Evolutionary conservation across 2,113 vertebrate species (phyloP).

Genomic region (Cyprinodon variegatus): DNA sequence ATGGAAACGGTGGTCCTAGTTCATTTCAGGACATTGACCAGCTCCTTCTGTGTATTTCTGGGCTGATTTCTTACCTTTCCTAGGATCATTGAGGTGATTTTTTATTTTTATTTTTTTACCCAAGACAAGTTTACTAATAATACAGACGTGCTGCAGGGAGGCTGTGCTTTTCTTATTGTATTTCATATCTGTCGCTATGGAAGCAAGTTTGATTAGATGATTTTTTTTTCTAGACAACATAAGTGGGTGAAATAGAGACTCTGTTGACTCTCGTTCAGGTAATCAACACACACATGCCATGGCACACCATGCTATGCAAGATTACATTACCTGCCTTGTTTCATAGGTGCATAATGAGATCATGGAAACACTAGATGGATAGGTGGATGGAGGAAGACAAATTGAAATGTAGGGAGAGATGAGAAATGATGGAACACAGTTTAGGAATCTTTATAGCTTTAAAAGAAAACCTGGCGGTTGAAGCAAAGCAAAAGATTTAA

Average conservation of each 20-base stretch:
- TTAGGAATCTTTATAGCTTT: background rate
- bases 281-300: slow-evolving; percentile 81
- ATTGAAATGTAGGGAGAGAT: background rate
- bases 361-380: slow-evolving; percentile 91
- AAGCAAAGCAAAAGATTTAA: background rate
- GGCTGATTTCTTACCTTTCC: too few species aligned
- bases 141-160: background rate
- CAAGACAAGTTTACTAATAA: background rate
- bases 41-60: too few species aligned
- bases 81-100: too few species aligned
- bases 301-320: slow-evolving; percentile 75
- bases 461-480: background rate
- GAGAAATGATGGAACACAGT: background rate
- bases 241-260: slow-evolving; percentile 89
- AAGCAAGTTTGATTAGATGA: slow-evolving; percentile 83
- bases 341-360: slow-evolving; percentile 92
- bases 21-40: too few species aligned
- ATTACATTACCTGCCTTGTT: slow-evolving; percentile 91
- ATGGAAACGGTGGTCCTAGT: too few species aligned
- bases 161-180: background rate
- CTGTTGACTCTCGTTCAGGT: slow-evolving; percentile 84
- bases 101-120: background rate
- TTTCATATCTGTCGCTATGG: slow-evolving; percentile 3
- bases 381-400: slow-evolving; percentile 51
- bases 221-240: slow-evolving; percentile 87